A percentile compares a stretch with the other conserved stretches of the same genome.
These are phyloP conservation scores for Spisula subtruncata DNA, from an alignment of 2,888 invertebrate species.

Conservation along the genomic window DNA sequence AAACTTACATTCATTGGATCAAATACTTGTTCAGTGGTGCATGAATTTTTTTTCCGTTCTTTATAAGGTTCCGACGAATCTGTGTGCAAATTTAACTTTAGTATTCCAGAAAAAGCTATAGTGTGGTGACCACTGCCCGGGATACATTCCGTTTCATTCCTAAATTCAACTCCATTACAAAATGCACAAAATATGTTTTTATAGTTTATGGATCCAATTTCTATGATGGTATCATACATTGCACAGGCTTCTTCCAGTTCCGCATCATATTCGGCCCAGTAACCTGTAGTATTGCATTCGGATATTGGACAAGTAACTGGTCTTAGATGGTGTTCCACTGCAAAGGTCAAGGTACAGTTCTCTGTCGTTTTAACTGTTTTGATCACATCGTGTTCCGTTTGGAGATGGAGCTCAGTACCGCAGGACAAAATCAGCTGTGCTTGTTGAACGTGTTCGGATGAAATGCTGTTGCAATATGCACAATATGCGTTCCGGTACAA, in stretches of 20 bases:
- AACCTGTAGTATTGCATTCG: conserved; percentile 30
- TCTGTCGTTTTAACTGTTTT: neutral
- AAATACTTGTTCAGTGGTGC: neutral
- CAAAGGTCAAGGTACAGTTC: neutral
- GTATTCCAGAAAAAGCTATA: conserved; percentile 20
- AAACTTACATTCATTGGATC: conserved; percentile 20
- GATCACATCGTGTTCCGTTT: neutral
- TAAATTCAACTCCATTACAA: conserved; percentile 20
- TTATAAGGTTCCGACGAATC: neutral
- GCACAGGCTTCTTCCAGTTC: conserved; percentile 12
- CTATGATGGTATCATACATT: neutral
- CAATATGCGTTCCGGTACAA: conserved; percentile 26
- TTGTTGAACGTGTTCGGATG: neutral
- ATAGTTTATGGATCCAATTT: neutral
- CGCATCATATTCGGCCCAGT: neutral
- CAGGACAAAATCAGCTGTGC: neutral
- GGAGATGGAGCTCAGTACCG: neutral
- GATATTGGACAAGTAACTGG: neutral
- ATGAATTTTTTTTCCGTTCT: neutral
- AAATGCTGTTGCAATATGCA: neutral
- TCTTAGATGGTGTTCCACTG: neutral
- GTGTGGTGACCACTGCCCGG: neutral
- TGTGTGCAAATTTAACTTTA: conserved; percentile 23
- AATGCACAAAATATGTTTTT: conserved; percentile 38
- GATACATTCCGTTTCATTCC: neutral